Evolutionary conservation across 2,113 vertebrate genomes (phyloP).

Genomic region (Zosterops hypoxanthus): DNA sequence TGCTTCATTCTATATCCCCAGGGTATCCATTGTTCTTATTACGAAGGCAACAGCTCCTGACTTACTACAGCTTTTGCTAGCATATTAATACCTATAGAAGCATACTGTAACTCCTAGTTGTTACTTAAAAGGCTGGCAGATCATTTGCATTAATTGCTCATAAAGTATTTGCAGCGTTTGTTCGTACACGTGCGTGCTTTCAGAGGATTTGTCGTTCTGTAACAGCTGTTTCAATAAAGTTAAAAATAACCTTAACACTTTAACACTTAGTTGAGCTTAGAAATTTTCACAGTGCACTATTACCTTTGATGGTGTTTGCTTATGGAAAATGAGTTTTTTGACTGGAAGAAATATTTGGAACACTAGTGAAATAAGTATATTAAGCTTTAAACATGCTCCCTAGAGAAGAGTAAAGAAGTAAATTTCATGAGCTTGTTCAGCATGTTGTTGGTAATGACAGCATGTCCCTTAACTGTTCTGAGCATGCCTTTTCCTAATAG

Average conservation of each 20-base stretch:
- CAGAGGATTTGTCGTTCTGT: background rate
- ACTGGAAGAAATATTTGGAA: background rate
- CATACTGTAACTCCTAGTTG: background rate
- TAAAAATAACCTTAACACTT: conserved; percentile 7
- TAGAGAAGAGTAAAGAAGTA: background rate
- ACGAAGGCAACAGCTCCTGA: background rate
- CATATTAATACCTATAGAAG: background rate
- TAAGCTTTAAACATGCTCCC: background rate
- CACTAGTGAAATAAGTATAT: background rate
- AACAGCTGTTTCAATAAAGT: background rate
- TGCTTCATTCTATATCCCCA: conserved; percentile 33
- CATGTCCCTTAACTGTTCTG: background rate
- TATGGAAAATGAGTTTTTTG: background rate
- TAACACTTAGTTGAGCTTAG: background rate
- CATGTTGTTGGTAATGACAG: background rate
- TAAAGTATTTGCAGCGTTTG: background rate
- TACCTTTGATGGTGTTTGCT: background rate
- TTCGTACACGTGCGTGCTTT: background rate
- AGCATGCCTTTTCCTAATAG: background rate
- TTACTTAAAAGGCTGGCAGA: conserved; percentile 23
- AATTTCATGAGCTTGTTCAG: background rate
- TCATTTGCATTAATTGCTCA: background rate
- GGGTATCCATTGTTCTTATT: conserved; percentile 29
- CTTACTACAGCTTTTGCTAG: background rate
- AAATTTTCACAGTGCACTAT: background rate